Base-by-base conservation (phyloP, 2,113 vertebrate species). In the Sakesphorus luctuosus region DNA sequence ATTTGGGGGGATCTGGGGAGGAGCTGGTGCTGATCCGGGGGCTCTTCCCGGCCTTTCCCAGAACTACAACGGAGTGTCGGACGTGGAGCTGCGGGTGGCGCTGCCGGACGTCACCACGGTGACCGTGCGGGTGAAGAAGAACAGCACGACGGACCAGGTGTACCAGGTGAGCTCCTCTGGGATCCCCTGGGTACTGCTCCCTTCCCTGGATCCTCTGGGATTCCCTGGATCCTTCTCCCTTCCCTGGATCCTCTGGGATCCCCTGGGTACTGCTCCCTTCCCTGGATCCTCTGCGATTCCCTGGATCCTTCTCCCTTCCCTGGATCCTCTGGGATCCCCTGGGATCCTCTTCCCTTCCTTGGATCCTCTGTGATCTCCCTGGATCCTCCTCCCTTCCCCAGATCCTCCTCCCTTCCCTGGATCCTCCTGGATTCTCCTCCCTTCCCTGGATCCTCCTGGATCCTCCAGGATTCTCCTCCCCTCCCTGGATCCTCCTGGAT, bases 111-210 rank as follows among this genome's bases (percentile, higher is more conserved):
- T 98, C 86, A 98, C 98, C 9, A 98, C 99, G 3, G 98, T 99
- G 81, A 99, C 99, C 0, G 98, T 99, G 55, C 95, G 99, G 77
- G 99, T 99, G 16, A 99, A 99, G 91, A 99, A 99, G 98, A 99
- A 99, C 97, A 99, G 99, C 96, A 99, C 99, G n/a, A 99, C 99
- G 7, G 99, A 99, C 96, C 99, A 99, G 95, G 99, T 99, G 31
- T 99, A 99, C 97, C 99, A 99, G 99, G 99, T 99, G 97, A 92
- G 88, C 40, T 19, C 6, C 35, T 26, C 44, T 2, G 72, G 25
- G 59, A 56, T 56, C 5, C 4, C 5, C 33, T 6, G 2, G 33
- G 18, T n/a, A 8, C 16, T 53, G 11, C 18, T 33, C 33, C 33
- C 12, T 21, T 15, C 14, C 21, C 13, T 8, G 58, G n/a, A 35